A percentile compares a stretch with the other conserved stretches of the same genome.
These are phyloP conservation scores for Syngnathus typhle DNA, from an alignment of 2,113 vertebrate species.

Conservation along the genomic window DNA sequence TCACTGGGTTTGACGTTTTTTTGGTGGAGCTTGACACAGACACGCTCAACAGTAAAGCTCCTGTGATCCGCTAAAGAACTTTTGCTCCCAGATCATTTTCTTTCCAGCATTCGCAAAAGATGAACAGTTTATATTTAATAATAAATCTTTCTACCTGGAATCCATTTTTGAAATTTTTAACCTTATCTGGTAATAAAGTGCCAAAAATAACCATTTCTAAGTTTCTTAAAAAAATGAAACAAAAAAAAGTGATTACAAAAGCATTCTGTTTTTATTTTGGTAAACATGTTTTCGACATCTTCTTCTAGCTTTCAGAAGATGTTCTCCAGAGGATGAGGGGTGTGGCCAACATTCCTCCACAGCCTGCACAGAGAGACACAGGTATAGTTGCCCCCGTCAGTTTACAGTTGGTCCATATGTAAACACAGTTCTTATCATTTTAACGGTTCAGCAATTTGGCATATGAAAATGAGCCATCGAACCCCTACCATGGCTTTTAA, in stretches of 20 bases:
- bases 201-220: no score
- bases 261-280: not conserved
- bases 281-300: not conserved
- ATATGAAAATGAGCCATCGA: not conserved
- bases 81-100: not conserved
- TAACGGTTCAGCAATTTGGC: not conserved
- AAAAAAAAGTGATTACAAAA: not conserved
- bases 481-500: not conserved
- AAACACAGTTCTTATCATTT: not conserved
- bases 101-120: not conserved
- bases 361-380: conserved; percentile 40
- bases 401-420: not conserved
- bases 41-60: not conserved
- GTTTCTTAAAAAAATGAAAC: no score
- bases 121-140: not conserved
- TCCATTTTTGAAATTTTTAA: no score
- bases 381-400: conserved; percentile 19
- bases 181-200: no score
- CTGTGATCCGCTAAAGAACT: not conserved
- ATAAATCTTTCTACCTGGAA: not conserved
- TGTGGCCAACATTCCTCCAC: conserved; percentile 52
- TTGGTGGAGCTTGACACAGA: conserved; percentile 14
- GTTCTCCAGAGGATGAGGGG: conserved; percentile 71
- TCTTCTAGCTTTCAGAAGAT: conserved; percentile 64
- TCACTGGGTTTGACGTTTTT: conserved; percentile 46